Percentiles rank a stretch among this genome's conserved stretches.
These are phyloP conservation scores for Hermaeophaga mercurialis DNA, from an alignment of 2,888 invertebrate species.

Conservation along the genomic window DNA sequence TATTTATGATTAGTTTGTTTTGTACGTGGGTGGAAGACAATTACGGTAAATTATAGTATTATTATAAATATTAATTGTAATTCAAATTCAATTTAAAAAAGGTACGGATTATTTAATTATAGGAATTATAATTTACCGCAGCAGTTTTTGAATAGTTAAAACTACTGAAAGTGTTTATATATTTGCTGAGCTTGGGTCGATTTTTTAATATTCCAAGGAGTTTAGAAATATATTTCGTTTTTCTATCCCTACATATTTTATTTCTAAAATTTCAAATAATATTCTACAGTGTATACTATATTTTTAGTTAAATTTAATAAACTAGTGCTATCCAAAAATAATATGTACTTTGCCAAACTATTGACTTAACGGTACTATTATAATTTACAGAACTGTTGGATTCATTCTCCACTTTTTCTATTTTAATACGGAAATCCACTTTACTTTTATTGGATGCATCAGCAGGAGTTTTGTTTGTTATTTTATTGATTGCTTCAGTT, in stretches of 20 bases:
- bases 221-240: conserved; percentile 20
- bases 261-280: conserved; percentile 28
- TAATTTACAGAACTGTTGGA: no score
- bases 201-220: conserved; percentile 13
- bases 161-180: background rate
- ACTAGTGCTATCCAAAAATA: conserved; percentile 18
- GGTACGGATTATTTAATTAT: no score
- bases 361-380: background rate
- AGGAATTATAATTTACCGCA: no score
- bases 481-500: conserved; percentile 35
- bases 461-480: background rate
- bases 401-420: no score
- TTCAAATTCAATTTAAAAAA: no score
- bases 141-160: conserved; percentile 21
- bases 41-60: no score
- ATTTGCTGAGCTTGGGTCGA: background rate
- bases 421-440: no score
- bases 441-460: no score
- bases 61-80: no score
- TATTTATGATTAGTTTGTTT: background rate
- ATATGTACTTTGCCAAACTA: conserved; percentile 2
- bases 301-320: conserved; percentile 6
- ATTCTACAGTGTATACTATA: background rate
- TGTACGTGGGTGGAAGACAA: background rate
- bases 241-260: conserved; percentile 15